phyloP scores from a whole-genome alignment of 2,888 invertebrate species.

The Eristalinus aeneus region DNA sequence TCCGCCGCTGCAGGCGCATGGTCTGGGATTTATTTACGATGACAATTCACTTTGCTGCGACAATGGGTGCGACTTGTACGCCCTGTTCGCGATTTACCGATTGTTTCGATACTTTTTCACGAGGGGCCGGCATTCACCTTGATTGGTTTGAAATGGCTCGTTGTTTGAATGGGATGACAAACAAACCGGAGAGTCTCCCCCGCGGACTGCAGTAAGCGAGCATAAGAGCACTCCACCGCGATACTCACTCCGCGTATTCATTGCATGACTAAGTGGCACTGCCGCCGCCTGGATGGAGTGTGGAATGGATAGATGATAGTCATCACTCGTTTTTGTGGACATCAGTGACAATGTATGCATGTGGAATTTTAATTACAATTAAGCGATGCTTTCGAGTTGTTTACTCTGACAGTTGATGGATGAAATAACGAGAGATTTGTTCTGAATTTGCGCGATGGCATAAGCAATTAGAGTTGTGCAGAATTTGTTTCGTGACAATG shows the following conservation, averaged over 20 bases:
- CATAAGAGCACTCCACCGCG: constrained; percentile 6
- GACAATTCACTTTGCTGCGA: constrained; percentile 36
- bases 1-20: background rate
- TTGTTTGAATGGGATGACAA: constrained; percentile 1
- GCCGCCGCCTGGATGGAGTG: background rate
- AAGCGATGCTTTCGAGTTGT: constrained; percentile 18
- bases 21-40: constrained; percentile 23
- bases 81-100: constrained; percentile 11
- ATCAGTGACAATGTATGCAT: constrained; percentile 14
- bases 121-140: constrained; percentile 56
- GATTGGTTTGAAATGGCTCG: constrained; percentile 15
- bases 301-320: constrained; percentile 13
- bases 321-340: background rate
- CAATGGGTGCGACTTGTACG: constrained; percentile 48
- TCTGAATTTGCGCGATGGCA: background rate
- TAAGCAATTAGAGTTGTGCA: background rate
- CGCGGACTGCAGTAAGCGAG: background rate
- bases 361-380: constrained; percentile 56
- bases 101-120: background rate
- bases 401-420: constrained; percentile 16
- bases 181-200: background rate
- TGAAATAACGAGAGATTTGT: background rate
- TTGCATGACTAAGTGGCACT: constrained; percentile 51
- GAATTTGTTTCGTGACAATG: no score
- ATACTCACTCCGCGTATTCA: constrained; percentile 40